Evolutionary conservation across 2,797 vertebrate genomes (phyloP), one percentile per base, ranked within the genome.

Genomic region (Sparidentex hasta): DNA sequence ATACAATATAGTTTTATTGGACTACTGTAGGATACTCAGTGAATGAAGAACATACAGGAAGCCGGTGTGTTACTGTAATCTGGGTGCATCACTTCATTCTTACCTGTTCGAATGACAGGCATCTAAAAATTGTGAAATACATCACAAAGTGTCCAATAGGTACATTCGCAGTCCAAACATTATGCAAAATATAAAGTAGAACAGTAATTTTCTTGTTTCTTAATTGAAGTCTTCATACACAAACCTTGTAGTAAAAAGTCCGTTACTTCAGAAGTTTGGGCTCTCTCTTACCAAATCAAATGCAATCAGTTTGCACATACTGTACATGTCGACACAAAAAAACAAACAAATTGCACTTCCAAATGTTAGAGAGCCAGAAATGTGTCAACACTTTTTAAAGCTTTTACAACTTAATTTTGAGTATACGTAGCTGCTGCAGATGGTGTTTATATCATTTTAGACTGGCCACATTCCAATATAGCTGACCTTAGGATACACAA

Each of bases 1-100:
- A 71, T 50, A 52, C 13, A 16, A 18, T 75, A 67, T 57, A 43
- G 43, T 58, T 63, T 81, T 48, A 73, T 13, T 63, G 57, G 55
- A 71, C 38, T 3, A 21, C 16, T 69, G 38, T 46, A 20, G 27
- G 5, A 64, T n/a, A 7, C 50, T 57, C 54, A 25, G 12, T n/a
- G 48, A 68, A 11, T 46, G 47, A 46, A 6, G 59, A 21, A n/a
- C 11, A 57, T 23, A 55, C 13, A 73, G 55, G 50, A 61, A 63
- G 20, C 11, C 0, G n/a, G 17, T 51, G 11, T n/a, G 12, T 29
- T 25, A 54, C 20, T 66, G 48, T 65, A 33, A 65, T 65, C 25
- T 38, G n/a, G 20, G 2, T 41, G 21, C 7, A 29, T 20, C 11
- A 5, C 14, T 13, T 67, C 11, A 38, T 33, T 80, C 9, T 47